These are phyloP conservation scores for Hydraecia micacea DNA, from an alignment of 2,888 invertebrate species.

Conservation along the genomic window DNA sequence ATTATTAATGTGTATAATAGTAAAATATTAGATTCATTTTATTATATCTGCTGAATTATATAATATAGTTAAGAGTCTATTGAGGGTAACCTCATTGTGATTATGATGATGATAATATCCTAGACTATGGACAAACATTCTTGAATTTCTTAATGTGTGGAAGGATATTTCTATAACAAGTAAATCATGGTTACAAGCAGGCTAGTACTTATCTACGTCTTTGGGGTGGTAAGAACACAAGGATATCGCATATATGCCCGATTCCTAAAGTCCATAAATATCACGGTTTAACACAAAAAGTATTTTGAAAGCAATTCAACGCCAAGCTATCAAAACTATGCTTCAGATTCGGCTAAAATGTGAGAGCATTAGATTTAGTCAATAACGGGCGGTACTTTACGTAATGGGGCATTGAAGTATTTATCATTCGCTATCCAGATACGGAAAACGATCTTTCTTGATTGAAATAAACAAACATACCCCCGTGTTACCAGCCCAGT, in stretches of 20 bases:
- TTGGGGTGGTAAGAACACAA: neutral
- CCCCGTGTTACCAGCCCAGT: slow-evolving; percentile 16
- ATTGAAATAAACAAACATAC: slow-evolving; percentile 45
- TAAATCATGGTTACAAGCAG: neutral
- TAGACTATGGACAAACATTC: neutral
- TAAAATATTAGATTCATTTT: slow-evolving; percentile 4
- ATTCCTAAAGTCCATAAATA: neutral
- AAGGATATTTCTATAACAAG: neutral
- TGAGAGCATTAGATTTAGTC: slow-evolving; percentile 27
- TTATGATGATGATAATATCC: slow-evolving; percentile 9
- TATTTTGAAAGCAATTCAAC: neutral
- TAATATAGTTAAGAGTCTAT: neutral
- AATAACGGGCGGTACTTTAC: slow-evolving; percentile 20
- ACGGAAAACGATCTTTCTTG: slow-evolving; percentile 33
- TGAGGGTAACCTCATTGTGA: neutral
- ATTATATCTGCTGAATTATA: slow-evolving; percentile 31
- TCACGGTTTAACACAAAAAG: neutral
- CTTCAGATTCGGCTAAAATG: neutral
- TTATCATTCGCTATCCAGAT: slow-evolving; percentile 47
- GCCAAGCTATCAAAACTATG: neutral
- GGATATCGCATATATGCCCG: neutral
- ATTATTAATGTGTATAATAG: slow-evolving; percentile 18
- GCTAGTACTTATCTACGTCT: too few relatives aligned
- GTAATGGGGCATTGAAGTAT: slow-evolving; percentile 41
- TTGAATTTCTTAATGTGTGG: neutral